These are phyloP conservation scores for Heliothis peltigera DNA, from an alignment of 2,888 invertebrate species.

Conservation along the genomic window DNA sequence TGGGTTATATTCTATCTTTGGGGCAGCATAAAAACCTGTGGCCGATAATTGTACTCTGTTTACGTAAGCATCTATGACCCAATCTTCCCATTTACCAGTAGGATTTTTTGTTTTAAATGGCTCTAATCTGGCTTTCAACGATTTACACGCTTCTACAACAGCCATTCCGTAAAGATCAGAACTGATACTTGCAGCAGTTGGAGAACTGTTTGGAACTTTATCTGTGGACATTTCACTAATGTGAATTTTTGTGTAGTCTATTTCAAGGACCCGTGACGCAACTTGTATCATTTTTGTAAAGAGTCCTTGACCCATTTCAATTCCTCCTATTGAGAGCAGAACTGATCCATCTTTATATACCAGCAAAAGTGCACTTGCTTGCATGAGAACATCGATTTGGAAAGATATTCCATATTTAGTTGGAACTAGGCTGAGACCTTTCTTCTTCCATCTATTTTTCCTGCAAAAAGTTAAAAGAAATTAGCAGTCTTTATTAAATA, in stretches of 20 bases:
- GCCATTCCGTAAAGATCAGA: conserved; percentile 96
- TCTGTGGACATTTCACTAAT: conserved; percentile 94
- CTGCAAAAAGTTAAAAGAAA: conserved; percentile 76
- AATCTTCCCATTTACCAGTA: conserved; percentile 93
- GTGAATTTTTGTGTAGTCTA: conserved; percentile 91
- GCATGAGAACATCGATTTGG: conserved; percentile 91
- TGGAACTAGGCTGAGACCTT: conserved; percentile 93
- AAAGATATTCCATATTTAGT: conserved; percentile 94
- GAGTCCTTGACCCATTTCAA: conserved; percentile 97
- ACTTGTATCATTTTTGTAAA: conserved; percentile 97
- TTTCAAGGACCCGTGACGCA: conserved; percentile 91
- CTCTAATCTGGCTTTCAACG: conserved; percentile 91
- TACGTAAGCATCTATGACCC: conserved; percentile 92
- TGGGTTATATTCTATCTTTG: conserved; percentile 91
- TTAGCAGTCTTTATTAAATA: too few species aligned
- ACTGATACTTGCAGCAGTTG: conserved; percentile 94
- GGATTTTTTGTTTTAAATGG: conserved; percentile 92
- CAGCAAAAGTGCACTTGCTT: conserved; percentile 94
- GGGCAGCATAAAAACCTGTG: conserved; percentile 93
- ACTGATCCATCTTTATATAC: conserved; percentile 95
- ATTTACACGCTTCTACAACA: conserved; percentile 93
- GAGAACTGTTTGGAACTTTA: conserved; percentile 95
- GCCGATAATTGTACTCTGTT: conserved; percentile 93
- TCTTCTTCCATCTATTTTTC: conserved; percentile 93
- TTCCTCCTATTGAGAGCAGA: conserved; percentile 94